Base-by-base conservation (phyloP, 2,888 invertebrate species). In the Idaea straminata region DNA sequence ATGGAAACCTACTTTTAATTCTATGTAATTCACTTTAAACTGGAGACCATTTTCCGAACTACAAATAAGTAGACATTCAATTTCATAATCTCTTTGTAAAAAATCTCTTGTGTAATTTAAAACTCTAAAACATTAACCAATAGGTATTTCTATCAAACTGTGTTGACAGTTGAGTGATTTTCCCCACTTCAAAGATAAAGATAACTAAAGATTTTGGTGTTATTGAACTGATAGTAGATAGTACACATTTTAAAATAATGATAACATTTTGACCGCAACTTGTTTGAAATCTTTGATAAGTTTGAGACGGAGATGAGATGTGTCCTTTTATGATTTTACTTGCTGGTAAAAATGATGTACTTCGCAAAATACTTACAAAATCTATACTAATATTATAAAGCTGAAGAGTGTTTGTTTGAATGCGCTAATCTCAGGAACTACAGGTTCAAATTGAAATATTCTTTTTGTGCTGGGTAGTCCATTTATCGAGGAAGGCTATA, bases 91-190 rank as follows among this genome's bases (percentile, higher is more conserved):
- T 25, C 25, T 25, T 5, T 3, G 10, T 36, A 36, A 13, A 4
- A 10, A 47, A 7, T 47, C 7, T 47, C 47, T 72, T 72, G 69
- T 68, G 68, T 57, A 69, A 70, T 63, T 13, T 47, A 4, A 6
- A 47, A 62, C 34, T 67, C 63, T 60, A 6, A 66, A 66, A 58
- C 66, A 69, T 75, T 75, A 67, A 36, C 70, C 72, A 77, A 79
- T 62, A 25, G 25, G 25, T 25, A 58, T 35, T 69, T 5, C 47
- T 7, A 47, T 10, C 47, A 6, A 10, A 47, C 47, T 10, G 10
- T 47, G 47, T 73, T 74, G 66, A 72, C 75, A 71, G 68, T 70
- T 73, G 75, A 73, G 64, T 75, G 76, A 71, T 69, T 74, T 68
- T 47, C 47, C 47, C 47, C 47, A 6, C 47, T 47, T 47, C 13